phyloP scores from a whole-genome alignment of 2,797 vertebrate species.

The Adrianichthys oophorus region DNA sequence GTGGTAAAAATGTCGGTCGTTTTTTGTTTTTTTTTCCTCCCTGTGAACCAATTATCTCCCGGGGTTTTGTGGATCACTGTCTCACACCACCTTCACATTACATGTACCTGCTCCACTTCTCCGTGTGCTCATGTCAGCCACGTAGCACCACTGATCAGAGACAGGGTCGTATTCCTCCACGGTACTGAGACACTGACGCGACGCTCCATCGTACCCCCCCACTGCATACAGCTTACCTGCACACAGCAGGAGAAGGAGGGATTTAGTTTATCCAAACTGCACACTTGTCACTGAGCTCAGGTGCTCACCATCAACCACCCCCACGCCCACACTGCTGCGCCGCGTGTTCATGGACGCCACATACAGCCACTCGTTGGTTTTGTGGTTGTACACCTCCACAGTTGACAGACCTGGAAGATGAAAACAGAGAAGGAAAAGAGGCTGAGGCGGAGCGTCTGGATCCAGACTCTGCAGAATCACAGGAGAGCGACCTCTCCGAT shows the following conservation, averaged over 20 bases:
- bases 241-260: conserved; percentile 4
- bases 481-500: not conserved
- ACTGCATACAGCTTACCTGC: conserved; percentile 93
- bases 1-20: too few relatives aligned
- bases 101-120: conserved; percentile 92
- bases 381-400: conserved; percentile 90
- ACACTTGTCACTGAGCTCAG: not conserved
- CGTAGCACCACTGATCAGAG: conserved; percentile 89
- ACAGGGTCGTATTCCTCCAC: conserved; percentile 93
- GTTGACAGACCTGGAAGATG: conserved; percentile 85
- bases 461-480: not conserved
- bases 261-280: rapidly evolving
- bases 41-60: too few relatives aligned
- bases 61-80: too few relatives aligned
- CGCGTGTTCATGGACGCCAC: conserved; percentile 95
- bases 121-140: conserved; percentile 95
- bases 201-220: conserved; percentile 92
- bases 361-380: conserved; percentile 92
- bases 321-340: conserved; percentile 96
- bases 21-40: too few relatives aligned
- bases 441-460: not conserved
- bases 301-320: conserved; percentile 89
- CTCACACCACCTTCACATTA: not conserved
- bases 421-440: not conserved
- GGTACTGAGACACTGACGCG: conserved; percentile 94